Conservation (phyloP, 2,888 invertebrate genomes). For the Colostygia pectinataria region DNA sequence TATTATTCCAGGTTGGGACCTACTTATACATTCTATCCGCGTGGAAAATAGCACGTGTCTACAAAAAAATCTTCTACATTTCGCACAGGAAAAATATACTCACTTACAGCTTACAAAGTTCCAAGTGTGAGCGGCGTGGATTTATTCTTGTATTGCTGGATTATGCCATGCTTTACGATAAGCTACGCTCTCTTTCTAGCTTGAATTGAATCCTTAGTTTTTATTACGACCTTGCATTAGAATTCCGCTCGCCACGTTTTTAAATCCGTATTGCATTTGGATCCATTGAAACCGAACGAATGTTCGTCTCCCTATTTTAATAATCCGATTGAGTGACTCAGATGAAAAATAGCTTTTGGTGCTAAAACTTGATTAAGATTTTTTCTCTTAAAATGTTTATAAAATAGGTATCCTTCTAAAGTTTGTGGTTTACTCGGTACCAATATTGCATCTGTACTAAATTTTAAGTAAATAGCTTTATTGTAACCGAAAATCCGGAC, state of each 20-base stretch:
- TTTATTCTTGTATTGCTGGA: constrained; percentile 55
- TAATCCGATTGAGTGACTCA: constrained; percentile 31
- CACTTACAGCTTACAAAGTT: constrained; percentile 41
- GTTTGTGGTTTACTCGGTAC: no score
- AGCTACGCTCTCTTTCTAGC: constrained; percentile 45
- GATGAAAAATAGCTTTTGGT: no score
- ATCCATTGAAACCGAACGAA: constrained; percentile 27
- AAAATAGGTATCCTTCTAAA: no score
- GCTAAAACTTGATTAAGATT: no score
- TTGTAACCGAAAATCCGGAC: no score
- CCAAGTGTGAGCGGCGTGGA: constrained; percentile 43
- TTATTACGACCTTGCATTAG: constrained; percentile 48
- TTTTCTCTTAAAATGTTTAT: no score
- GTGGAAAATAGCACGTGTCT: constrained; percentile 42
- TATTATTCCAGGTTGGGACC: constrained; percentile 30
- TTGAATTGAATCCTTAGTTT: constrained; percentile 58
- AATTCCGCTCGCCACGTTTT: constrained; percentile 37
- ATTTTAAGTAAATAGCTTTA: no score
- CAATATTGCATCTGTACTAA: no score
- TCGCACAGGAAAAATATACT: constrained; percentile 32
- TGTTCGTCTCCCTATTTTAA: constrained; percentile 24
- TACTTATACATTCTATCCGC: constrained; percentile 45
- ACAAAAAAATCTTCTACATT: constrained; percentile 47
- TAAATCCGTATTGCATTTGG: constrained; percentile 28
- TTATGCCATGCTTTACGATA: constrained; percentile 48